Evolutionary conservation across 1,140 invertebrate species (phyloP).

Genomic region (Cephus cinctus): DNA sequence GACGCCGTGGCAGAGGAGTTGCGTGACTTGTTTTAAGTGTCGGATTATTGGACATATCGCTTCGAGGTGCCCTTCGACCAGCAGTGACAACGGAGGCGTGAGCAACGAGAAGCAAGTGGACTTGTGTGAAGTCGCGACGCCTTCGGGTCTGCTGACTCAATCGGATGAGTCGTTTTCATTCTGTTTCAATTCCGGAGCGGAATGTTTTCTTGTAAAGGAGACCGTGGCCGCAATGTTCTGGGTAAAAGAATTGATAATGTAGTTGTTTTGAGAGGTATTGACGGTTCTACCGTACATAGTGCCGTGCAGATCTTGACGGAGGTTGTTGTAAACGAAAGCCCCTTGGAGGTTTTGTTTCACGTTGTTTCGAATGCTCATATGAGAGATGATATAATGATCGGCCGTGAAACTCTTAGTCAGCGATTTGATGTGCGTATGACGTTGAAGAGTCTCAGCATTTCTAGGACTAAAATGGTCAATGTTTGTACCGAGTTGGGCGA

Average conservation of each 20-base stretch:
- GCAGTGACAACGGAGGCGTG: too few relatives aligned
- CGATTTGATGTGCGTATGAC: slow-evolving; percentile 12
- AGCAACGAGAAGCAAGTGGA: too few relatives aligned
- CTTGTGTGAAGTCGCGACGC: too few relatives aligned
- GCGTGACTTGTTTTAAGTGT: too few relatives aligned
- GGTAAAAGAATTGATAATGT: slow-evolving; percentile 7
- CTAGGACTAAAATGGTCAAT: neutral
- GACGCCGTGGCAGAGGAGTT: too few relatives aligned
- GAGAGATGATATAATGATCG: slow-evolving; percentile 6
- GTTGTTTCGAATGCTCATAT: slow-evolving; percentile 1
- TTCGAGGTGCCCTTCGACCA: too few relatives aligned
- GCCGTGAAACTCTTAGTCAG: slow-evolving; percentile 12
- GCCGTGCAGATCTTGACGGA: slow-evolving; percentile 6
- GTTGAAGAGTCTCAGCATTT: slow-evolving; percentile 2
- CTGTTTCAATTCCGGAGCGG: slow-evolving; percentile 19
- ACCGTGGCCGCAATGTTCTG: slow-evolving; percentile 6
- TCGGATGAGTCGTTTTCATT: slow-evolving; percentile 17
- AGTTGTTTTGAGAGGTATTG: slow-evolving; percentile 11
- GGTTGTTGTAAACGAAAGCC: neutral
- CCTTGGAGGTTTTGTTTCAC: slow-evolving; percentile 7
- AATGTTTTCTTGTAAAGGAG: slow-evolving; percentile 18
- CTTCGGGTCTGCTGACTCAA: slow-evolving; percentile 2
- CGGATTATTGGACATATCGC: too few relatives aligned
- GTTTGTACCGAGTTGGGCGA: neutral
- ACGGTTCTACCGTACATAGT: slow-evolving; percentile 1